Conservation (phyloP, 1,140 invertebrate genomes). For the Rhagoletis zephyria region DNA sequence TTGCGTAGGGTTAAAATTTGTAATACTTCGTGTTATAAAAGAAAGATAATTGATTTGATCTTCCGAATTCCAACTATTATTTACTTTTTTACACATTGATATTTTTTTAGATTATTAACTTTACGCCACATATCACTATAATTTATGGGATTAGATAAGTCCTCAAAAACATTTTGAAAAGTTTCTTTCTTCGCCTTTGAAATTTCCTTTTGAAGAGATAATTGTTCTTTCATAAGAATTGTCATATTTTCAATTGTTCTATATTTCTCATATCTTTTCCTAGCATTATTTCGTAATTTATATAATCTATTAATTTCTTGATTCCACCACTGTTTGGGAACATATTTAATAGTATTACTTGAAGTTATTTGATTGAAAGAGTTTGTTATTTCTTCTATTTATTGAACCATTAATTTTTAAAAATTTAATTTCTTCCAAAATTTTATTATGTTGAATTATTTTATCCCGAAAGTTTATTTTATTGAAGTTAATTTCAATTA, state of each 20-base stretch:
- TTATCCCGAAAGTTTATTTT: background rate
- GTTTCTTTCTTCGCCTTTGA: background rate
- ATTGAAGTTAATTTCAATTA: background rate
- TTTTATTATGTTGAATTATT: too few species aligned
- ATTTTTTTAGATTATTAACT: background rate
- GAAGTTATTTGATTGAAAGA: background rate
- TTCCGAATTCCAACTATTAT: background rate
- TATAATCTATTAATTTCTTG: too few species aligned
- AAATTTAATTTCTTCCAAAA: too few species aligned
- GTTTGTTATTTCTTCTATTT: background rate
- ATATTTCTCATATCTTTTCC: background rate
- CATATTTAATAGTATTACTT: background rate
- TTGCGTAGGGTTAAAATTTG: background rate
- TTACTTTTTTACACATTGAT: background rate
- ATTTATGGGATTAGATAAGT: background rate
- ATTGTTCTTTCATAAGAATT: background rate
- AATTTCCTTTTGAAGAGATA: background rate
- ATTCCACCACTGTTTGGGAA: background rate
- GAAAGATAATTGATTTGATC: background rate
- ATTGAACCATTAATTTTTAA: background rate
- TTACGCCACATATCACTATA: background rate
- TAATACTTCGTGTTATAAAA: background rate
- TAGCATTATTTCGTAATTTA: background rate
- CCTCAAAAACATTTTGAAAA: background rate
- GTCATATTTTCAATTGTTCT: background rate